Evolutionary conservation across 2,888 invertebrate species (phyloP), one percentile per base, ranked within the genome.

Genomic region (Papilio gigon): DNA sequence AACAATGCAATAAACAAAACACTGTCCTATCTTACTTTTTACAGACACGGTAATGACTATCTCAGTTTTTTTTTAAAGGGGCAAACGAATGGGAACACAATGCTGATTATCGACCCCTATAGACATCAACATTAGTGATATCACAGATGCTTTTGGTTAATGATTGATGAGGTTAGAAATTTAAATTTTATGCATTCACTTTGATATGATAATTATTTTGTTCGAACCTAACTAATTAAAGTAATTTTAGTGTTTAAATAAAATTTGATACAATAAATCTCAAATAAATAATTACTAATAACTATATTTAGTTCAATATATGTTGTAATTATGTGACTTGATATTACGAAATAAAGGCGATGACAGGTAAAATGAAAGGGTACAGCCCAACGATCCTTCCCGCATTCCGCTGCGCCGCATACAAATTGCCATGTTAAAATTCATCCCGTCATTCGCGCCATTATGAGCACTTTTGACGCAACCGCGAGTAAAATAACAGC

Each of bases 391-490:
- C 71, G 75, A 74, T 71, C 71, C 73, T 75, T 79, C 80, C 81
- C 81, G 80, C 82, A 83, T 84, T 68, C 64, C 67, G 71, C 68
- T 71, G 70, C 42, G 63, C 62, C 58, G 84, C 80, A 86, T 86
- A 82, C 84, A 77, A 84, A 86, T 85, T 68, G 72, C 63, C 67
- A 71, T 74, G 71, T 79, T 76, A 72, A 74, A 76, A 81, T 84
- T 81, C 80, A 76, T 71, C 71, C 73, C 73, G 73, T 74, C 75
- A 69, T 78, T 76, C 74, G 73, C 73, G 75, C 76, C 76, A 76
- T 81, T 80, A 81, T 72, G 76, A 75, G 74, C 69, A 72, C 75
- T 78, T 82, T 81, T 78, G 78, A 75, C 75, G 80, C 77, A 80
- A 82, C 80, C 74, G 78, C 71, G 71, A 74, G 73, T 76, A 77